Base-by-base conservation (phyloP, 2,888 invertebrate species). In the Oasisia sp. region DNA sequence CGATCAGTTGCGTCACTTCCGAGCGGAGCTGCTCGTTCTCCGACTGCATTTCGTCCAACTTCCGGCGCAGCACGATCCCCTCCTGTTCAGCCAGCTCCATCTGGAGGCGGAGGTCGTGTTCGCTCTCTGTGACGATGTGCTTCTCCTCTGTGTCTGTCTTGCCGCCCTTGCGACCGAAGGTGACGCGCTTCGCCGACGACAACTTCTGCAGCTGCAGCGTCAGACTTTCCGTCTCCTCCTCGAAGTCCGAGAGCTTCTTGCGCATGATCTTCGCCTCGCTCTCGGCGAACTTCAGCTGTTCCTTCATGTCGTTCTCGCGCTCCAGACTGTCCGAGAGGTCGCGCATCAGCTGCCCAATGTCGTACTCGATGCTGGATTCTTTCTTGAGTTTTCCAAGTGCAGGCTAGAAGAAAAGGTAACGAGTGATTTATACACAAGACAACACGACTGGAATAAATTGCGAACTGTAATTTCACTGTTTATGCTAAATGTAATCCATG, bases 141-240 rank as follows among this genome's bases (percentile, higher is more conserved):
- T 92, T 92, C 32, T 93, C 93, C 4, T 56, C 91, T 1, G 90
- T 56, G n/a, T 32, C 89, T 74, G 74, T 91, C 38, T 89, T 89
- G 32, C 44, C 45, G 32, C 94, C 95, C 98, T 97, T 95, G 98
- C 98, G 92, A 45, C 58, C 56, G 89, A 92, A 94, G n/a, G 89
- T 92, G 5, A 92, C 93, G 56, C 93, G 92, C 89, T 94, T 94
- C 90, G 95, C 94, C 38, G 94, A 92, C 1, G 98, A 98, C 98
- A 99, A 98, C 97, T 99, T 99, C 97, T 98, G 98, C 97, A 99
- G 97, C 92, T 93, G 99, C 97, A 98, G 97, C 97, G 98, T 98
- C 97, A 99, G 97, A 95, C 98, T 98, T 97, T 99, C 99, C 97
- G 99, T 99, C 97, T 99, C 99, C 96, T 99, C 98, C 97, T 99